Conservation (phyloP, 1,140 invertebrate genomes). For the Drosophila micromelanica region DNA sequence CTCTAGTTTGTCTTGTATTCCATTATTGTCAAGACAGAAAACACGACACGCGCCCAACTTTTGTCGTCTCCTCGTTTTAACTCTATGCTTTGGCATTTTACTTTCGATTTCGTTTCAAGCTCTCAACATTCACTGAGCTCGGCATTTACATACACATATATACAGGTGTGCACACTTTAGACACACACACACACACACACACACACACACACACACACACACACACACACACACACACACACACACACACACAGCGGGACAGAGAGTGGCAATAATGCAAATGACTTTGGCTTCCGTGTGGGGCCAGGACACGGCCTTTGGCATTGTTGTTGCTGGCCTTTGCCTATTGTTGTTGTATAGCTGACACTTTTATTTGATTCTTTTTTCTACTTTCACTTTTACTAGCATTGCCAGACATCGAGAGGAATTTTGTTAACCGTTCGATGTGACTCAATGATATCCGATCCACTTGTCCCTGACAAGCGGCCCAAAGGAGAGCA, state of each 20-base stretch:
- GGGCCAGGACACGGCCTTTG: slow-evolving; percentile 11
- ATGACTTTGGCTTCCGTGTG: slow-evolving; percentile 73
- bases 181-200: slow-evolving; percentile 11
- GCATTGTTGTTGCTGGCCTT: slow-evolving; percentile 14
- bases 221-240: slow-evolving; percentile 12
- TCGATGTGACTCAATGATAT: slow-evolving; percentile 24
- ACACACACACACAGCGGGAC: slow-evolving; percentile 19
- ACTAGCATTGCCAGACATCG: slow-evolving; percentile 39
- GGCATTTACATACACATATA: not conserved
- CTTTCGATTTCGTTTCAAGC: slow-evolving; percentile 72
- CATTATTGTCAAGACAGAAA: too few relatives aligned
- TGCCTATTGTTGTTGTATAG: slow-evolving; percentile 37
- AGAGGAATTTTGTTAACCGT: slow-evolving; percentile 8
- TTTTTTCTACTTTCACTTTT: slow-evolving; percentile 22
- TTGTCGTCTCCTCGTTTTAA: slow-evolving; percentile 31
- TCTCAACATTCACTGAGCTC: slow-evolving; percentile 39
- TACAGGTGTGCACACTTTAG: slow-evolving; percentile 17
- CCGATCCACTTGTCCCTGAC: not conserved
- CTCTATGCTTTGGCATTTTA: slow-evolving; percentile 37
- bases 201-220: slow-evolving; percentile 27
- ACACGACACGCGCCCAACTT: too few relatives aligned
- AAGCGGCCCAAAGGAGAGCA: not conserved
- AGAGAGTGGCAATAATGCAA: slow-evolving; percentile 69
- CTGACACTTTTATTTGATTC: slow-evolving; percentile 62
- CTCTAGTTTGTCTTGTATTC: too few relatives aligned